Percentiles rank a stretch among this genome's conserved stretches.
phyloP scores from a whole-genome alignment of 2,888 invertebrate species.

The Drosophila setosimentum region DNA sequence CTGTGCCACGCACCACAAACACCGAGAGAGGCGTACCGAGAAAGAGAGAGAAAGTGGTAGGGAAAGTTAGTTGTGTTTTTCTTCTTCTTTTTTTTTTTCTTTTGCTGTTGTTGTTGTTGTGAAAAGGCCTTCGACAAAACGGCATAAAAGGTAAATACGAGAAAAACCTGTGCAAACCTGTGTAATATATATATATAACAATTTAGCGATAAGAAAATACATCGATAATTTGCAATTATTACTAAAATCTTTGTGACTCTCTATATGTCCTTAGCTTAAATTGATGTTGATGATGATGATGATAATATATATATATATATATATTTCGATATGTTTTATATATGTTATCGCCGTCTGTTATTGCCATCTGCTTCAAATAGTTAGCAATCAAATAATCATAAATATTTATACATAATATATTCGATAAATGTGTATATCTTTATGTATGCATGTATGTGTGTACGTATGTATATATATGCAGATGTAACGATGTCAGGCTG shows the following conservation, averaged over 20 bases:
- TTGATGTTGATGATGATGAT: too few relatives aligned
- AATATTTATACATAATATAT: background rate
- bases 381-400: background rate
- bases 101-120: conserved; percentile 16
- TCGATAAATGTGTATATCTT: background rate
- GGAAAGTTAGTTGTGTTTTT: conserved; percentile 67
- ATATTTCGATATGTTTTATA: background rate
- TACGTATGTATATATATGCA: background rate
- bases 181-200: background rate
- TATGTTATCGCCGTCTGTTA: background rate
- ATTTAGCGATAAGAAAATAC: background rate
- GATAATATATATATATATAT: too few relatives aligned
- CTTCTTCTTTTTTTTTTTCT: background rate
- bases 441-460: background rate
- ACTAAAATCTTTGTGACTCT: background rate
- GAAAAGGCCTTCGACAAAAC: conserved; percentile 43
- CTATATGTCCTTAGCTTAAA: background rate
- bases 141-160: conserved; percentile 50
- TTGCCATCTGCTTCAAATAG: background rate
- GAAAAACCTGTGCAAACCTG: conserved; percentile 53
- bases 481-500: conserved; percentile 23
- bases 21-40: conserved; percentile 24
- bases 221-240: conserved; percentile 19
- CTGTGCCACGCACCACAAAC: conserved; percentile 55
- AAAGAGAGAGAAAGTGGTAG: conserved; percentile 72